Base-by-base conservation (phyloP, 2,888 invertebrate species). In the Erpobdella octoculata region DNA sequence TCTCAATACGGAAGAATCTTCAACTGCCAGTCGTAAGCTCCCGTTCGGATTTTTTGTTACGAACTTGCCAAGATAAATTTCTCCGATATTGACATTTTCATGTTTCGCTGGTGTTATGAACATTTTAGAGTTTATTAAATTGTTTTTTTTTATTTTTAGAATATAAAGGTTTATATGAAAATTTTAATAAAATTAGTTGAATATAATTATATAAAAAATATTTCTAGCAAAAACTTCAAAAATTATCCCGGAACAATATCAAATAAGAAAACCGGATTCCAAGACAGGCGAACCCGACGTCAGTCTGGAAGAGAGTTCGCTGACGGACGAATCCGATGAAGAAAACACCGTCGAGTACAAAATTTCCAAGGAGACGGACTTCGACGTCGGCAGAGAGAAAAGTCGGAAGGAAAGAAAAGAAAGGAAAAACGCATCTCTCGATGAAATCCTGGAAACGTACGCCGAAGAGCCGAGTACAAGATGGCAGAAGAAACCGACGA, bases 331-430 rank as follows among this genome's bases (percentile, higher is more conserved):
- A 46, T 15, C 28, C 46, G 53, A 68, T 21, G n/a, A n/a, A n/a
- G n/a, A n/a, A n/a, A n/a, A n/a, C n/a, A n/a, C n/a, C n/a, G n/a
- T n/a, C n/a, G n/a, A n/a, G n/a, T n/a, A n/a, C n/a, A n/a, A n/a
- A n/a, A n/a, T n/a, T n/a, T n/a, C n/a, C n/a, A n/a, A n/a, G n/a
- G n/a, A n/a, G n/a, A n/a, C n/a, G n/a, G n/a, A n/a, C n/a, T n/a
- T n/a, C n/a, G n/a, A n/a, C n/a, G n/a, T n/a, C n/a, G n/a, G n/a
- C n/a, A n/a, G n/a, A n/a, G n/a, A n/a, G n/a, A n/a, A n/a, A 61
- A 72, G 41, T n/a, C n/a, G n/a, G 71, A 73, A 33, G 58, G 21
- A 8, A 71, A 70, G 46, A 36, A 61, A 37, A 62, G 5, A 12
- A 71, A 36, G 38, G 70, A 72, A 53, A 71, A 31, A 36, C 33